Percentiles rank a stretch among this genome's conserved stretches.
Evolutionary conservation across 2,888 invertebrate genomes (phyloP).

Genomic region (Nemurella pictetii): DNA sequence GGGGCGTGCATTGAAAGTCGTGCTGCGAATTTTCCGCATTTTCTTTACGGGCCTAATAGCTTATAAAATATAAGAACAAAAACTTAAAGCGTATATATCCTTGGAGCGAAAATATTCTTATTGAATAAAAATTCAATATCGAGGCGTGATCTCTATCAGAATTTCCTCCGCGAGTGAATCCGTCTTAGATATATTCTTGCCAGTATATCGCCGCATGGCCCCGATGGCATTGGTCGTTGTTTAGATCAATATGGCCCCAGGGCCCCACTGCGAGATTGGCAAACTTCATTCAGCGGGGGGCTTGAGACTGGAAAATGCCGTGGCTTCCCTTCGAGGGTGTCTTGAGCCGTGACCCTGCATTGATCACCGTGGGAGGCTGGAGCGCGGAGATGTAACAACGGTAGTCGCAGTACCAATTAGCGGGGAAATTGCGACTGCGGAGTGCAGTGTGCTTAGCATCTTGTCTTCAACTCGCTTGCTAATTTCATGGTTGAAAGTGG

Average conservation of each 20-base stretch:
- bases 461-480: not conserved
- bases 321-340: not conserved
- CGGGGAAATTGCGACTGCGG: not conserved
- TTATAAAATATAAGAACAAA: not conserved
- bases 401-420: not conserved
- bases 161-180: not conserved
- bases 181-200: not conserved
- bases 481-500: not conserved
- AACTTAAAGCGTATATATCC: not conserved
- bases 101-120: not conserved
- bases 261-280: not conserved
- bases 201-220: not conserved
- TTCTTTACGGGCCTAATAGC: not conserved
- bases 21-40: not conserved
- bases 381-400: not conserved
- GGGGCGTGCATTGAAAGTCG: not conserved
- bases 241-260: not conserved
- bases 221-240: not conserved
- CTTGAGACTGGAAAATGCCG: not conserved
- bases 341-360: not conserved
- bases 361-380: not conserved
- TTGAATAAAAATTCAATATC: constrained; percentile 28
- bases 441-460: not conserved
- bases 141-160: not conserved
- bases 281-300: not conserved